These are phyloP conservation scores for Apodemus sylvaticus DNA, from an alignment of 2,113 vertebrate species.

Conservation along the genomic window DNA sequence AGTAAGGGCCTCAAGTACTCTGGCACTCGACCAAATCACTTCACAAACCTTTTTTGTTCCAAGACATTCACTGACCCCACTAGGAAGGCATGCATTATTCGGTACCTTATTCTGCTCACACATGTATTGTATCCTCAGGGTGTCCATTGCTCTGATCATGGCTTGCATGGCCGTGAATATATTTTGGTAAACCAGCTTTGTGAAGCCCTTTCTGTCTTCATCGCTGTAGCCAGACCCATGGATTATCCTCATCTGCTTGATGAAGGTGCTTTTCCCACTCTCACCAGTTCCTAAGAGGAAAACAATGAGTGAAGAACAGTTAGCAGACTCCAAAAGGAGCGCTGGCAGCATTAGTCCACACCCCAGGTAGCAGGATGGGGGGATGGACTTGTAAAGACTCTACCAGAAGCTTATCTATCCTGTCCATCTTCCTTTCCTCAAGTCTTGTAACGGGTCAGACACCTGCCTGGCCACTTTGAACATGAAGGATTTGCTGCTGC, in stretches of 20 bases:
- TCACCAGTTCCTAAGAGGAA: constrained; percentile 90
- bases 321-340: neutral
- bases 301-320: constrained; percentile 30
- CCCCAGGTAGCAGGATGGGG: accelerated
- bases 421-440: neutral
- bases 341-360: neutral
- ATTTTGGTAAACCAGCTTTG: constrained; percentile 93
- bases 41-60: neutral
- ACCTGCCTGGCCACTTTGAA: neutral
- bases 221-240: constrained; percentile 93
- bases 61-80: neutral
- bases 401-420: neutral
- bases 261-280: constrained; percentile 95
- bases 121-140: constrained; percentile 86
- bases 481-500: neutral
- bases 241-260: constrained; percentile 97
- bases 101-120: constrained; percentile 89
- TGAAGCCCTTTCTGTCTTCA: constrained; percentile 91
- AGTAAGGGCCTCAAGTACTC: neutral
- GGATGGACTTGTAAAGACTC: neutral
- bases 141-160: constrained; percentile 92
- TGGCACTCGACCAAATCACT: neutral
- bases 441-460: neutral
- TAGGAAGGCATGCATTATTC: neutral
- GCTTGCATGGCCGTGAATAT: constrained; percentile 92